Evolutionary conservation across 2,888 invertebrate genomes (phyloP).

Genomic region (Chymomyza fuscimana): DNA sequence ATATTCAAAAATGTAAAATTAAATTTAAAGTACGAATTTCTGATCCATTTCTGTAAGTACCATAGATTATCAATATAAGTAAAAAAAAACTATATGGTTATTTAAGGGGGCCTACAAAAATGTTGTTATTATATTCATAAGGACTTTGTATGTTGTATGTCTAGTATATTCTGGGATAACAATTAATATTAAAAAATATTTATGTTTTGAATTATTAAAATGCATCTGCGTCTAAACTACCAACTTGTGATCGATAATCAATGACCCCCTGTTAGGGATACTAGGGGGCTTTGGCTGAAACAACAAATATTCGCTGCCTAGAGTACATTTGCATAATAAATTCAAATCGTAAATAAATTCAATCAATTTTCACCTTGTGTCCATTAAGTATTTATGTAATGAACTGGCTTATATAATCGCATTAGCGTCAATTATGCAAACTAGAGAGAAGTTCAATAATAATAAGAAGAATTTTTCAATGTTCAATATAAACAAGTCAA

Average conservation of each 20-base stretch:
- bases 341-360: constrained; percentile 2
- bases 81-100: too few relatives aligned
- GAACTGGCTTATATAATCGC: constrained; percentile 50
- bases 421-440: constrained; percentile 65
- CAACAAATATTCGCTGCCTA: too few relatives aligned
- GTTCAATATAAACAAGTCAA: constrained; percentile 22
- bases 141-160: too few relatives aligned
- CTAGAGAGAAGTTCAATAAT: constrained; percentile 34
- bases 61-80: too few relatives aligned
- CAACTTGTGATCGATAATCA: background rate
- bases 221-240: background rate
- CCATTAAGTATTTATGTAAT: constrained; percentile 60
- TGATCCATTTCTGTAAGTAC: too few relatives aligned
- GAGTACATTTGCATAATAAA: constrained; percentile 5
- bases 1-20: too few relatives aligned
- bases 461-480: constrained; percentile 9
- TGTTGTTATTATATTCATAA: too few relatives aligned
- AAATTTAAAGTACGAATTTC: too few relatives aligned
- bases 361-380: constrained; percentile 59
- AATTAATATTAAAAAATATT: background rate
- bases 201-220: background rate
- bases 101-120: too few relatives aligned
- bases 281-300: too few relatives aligned
- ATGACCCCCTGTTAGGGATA: background rate
- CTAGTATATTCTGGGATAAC: too few relatives aligned